Conservation (phyloP, 2,113 vertebrate genomes). For the Gopherus flavomarginatus region DNA sequence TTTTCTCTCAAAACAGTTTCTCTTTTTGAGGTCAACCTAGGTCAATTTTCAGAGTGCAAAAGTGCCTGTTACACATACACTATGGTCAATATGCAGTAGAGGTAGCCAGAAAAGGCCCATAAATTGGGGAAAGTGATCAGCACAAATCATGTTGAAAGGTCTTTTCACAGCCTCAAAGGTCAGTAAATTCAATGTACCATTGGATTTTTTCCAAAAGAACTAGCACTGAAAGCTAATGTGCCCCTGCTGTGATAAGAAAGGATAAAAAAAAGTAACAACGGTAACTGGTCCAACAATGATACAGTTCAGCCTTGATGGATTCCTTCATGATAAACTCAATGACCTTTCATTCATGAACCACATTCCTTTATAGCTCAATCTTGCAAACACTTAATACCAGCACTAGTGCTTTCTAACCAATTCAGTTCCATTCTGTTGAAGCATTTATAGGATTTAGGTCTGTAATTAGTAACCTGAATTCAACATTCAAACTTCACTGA, state of each 20-base stretch:
- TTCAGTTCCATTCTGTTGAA: background rate
- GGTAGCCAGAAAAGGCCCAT: background rate
- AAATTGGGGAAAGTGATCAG: constrained; percentile 61
- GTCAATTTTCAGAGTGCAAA: constrained; percentile 65
- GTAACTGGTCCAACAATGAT: constrained; percentile 66
- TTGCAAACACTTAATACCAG: background rate
- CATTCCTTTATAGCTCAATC: background rate
- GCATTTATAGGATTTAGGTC: background rate
- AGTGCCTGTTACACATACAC: background rate
- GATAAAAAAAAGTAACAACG: constrained; percentile 50
- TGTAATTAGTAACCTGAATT: background rate
- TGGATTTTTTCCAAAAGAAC: constrained; percentile 41
- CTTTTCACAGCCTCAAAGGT: constrained; percentile 48
- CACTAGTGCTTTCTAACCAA: background rate
- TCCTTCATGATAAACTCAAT: constrained; percentile 46
- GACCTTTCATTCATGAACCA: constrained; percentile 34
- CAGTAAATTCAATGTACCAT: constrained; percentile 51
- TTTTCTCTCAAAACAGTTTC: constrained; percentile 55
- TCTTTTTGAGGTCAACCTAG: constrained; percentile 42
- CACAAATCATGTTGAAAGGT: constrained; percentile 52
- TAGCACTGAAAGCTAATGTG: constrained; percentile 52
- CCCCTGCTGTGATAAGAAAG: constrained; percentile 62
- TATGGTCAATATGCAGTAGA: constrained; percentile 7
- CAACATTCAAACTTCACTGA: background rate
- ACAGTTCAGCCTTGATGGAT: constrained; percentile 36